phyloP scores from a whole-genome alignment of 2,888 invertebrate species.

The Drosophila diplacantha region DNA sequence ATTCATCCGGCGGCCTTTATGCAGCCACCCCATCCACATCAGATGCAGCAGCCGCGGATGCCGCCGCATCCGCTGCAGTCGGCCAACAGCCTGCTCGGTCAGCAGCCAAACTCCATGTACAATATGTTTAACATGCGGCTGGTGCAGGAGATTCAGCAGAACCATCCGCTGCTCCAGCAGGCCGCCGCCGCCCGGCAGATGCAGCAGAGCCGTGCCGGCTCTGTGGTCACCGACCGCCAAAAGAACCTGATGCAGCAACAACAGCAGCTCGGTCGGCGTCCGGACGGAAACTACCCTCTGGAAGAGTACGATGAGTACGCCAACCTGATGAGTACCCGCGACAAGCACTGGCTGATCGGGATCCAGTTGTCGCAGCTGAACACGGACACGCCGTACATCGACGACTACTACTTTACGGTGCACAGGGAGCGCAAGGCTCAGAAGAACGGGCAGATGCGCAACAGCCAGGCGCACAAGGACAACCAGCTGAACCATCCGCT shows the following conservation, averaged over 20 bases:
- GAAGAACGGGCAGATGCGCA: slow-evolving; percentile 80
- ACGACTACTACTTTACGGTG: slow-evolving; percentile 97
- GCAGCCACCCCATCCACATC: slow-evolving; percentile 59
- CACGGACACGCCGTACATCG: slow-evolving; percentile 95
- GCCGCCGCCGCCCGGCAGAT: slow-evolving; percentile 61
- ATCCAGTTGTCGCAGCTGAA: slow-evolving; percentile 96
- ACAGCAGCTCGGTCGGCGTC: slow-evolving; percentile 64
- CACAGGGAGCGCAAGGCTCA: slow-evolving; percentile 83
- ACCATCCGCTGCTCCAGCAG: slow-evolving; percentile 76
- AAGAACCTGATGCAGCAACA: slow-evolving; percentile 50
- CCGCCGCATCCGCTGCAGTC: slow-evolving; percentile 73
- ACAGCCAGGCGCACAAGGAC: slow-evolving; percentile 82
- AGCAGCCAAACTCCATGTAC: slow-evolving; percentile 67
- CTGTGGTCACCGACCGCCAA: slow-evolving; percentile 50
- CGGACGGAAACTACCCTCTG: slow-evolving; percentile 71
- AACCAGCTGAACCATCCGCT: slow-evolving; percentile 83
- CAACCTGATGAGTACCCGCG: slow-evolving; percentile 94
- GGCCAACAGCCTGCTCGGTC: slow-evolving; percentile 55
- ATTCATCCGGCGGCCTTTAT: slow-evolving; percentile 66
- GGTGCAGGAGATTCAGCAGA: slow-evolving; percentile 78
- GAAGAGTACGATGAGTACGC: slow-evolving; percentile 87
- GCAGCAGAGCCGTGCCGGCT: slow-evolving; percentile 63
- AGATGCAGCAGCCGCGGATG: slow-evolving; percentile 69
- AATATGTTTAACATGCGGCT: slow-evolving; percentile 77
- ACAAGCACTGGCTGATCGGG: slow-evolving; percentile 97